A percentile compares a stretch with the other conserved stretches of the same genome.
Evolutionary conservation across 2,888 invertebrate genomes (phyloP).

Genomic region (Dasysyrphus albostriatus): DNA sequence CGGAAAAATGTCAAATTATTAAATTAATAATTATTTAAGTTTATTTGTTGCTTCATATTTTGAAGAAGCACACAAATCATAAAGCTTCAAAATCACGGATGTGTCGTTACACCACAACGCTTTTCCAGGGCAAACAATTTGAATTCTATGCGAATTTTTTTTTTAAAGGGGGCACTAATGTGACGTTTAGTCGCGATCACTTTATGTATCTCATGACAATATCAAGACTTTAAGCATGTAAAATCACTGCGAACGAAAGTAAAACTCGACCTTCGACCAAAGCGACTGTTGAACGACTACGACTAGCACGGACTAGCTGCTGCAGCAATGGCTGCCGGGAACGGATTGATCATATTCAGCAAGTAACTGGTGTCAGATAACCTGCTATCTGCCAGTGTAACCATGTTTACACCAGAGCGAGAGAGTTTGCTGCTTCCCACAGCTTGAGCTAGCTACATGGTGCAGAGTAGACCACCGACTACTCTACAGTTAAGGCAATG

Average conservation of each 20-base stretch:
- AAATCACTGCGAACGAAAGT: slow-evolving; percentile 31
- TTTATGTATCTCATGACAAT: neutral
- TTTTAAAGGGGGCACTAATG: neutral
- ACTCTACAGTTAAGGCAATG: slow-evolving; percentile 42
- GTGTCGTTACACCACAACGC: slow-evolving; percentile 31
- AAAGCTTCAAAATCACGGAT: neutral
- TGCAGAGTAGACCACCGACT: slow-evolving; percentile 33
- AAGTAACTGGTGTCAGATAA: slow-evolving; percentile 65
- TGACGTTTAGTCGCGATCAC: slow-evolving; percentile 18
- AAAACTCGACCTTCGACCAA: slow-evolving; percentile 40
- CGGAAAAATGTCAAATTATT: slow-evolving; percentile 43
- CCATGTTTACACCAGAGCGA: slow-evolving; percentile 67
- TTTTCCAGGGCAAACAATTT: neutral
- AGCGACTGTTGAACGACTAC: slow-evolving; percentile 28
- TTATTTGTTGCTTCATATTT: slow-evolving; percentile 30
- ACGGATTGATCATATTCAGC: slow-evolving; percentile 72
- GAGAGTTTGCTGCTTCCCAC: slow-evolving; percentile 43
- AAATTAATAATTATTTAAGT: slow-evolving; percentile 50
- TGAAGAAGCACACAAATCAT: neutral
- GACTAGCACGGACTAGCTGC: slow-evolving; percentile 47
- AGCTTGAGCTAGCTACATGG: slow-evolving; percentile 25
- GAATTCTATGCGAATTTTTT: neutral
- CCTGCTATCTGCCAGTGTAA: slow-evolving; percentile 73
- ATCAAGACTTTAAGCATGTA: neutral
- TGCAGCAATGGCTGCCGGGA: slow-evolving; percentile 51